phyloP scores from a whole-genome alignment of 2,888 invertebrate species.

The Drosophila yooni region DNA sequence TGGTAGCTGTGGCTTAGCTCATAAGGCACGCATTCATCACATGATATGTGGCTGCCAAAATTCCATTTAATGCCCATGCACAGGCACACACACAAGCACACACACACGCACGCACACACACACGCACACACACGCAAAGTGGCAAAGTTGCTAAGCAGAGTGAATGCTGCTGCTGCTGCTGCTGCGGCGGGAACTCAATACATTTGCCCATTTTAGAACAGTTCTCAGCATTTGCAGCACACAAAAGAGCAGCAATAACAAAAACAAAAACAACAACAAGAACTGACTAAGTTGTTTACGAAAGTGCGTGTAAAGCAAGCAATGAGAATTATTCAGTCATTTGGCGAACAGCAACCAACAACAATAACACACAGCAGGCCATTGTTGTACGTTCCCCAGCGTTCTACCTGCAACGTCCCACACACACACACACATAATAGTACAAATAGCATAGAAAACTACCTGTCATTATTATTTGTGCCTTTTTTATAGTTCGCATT shows the following conservation, averaged over 20 bases:
- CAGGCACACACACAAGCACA: conserved; percentile 17
- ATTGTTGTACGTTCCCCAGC: conserved; percentile 45
- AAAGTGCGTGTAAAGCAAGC: conserved; percentile 73
- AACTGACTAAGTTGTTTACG: conserved; percentile 77
- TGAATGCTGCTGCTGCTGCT: conserved; percentile 15
- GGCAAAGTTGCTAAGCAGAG: conserved; percentile 4
- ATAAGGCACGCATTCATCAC: conserved; percentile 68
- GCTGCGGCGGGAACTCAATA: conserved; percentile 53
- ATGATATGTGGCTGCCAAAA: conserved; percentile 59
- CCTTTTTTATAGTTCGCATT: conserved; percentile 58
- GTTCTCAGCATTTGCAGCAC: conserved; percentile 71
- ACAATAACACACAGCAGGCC: conserved; percentile 22
- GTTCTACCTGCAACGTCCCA: conserved; percentile 75
- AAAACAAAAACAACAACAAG: conserved; percentile 35
- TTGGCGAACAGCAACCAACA: conserved; percentile 49
- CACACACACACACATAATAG: conserved; percentile 50
- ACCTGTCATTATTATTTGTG: conserved; percentile 77
- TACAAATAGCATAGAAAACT: conserved; percentile 67
- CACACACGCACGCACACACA: background rate
- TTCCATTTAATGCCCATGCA: conserved; percentile 39
- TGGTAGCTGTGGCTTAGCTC: conserved; percentile 22
- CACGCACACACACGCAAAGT: background rate
- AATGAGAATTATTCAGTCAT: conserved; percentile 73
- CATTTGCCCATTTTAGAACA: conserved; percentile 48
- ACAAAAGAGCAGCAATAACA: conserved; percentile 46